These are phyloP conservation scores for Chiroxiphia lanceolata DNA, from an alignment of 2,797 vertebrate genomes.

Conservation along the genomic window DNA sequence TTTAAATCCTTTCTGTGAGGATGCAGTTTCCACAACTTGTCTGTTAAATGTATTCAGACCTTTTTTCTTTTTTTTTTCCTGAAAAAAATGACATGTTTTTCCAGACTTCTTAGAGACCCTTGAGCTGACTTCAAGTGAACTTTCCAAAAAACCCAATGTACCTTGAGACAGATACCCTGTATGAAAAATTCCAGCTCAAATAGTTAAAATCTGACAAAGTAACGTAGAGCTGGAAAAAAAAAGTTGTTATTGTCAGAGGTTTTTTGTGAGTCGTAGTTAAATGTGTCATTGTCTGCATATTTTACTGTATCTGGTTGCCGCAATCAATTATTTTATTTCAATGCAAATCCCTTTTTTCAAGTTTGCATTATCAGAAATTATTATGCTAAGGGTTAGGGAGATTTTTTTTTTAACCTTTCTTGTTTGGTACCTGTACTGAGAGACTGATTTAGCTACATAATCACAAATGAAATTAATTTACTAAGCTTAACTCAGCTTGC, in stretches of 20 bases:
- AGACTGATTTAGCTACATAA: slow-evolving; percentile 22
- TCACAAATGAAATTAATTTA: slow-evolving; percentile 37
- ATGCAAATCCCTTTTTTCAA: neutral
- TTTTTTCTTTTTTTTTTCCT: neutral
- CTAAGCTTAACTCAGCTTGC: slow-evolving; percentile 32
- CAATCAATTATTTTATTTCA: neutral
- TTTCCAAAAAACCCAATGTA: neutral
- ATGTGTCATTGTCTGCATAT: neutral
- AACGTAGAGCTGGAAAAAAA: neutral
- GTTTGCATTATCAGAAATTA: neutral
- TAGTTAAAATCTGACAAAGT: slow-evolving; percentile 24
- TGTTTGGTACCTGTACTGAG: neutral
- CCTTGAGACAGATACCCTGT: neutral
- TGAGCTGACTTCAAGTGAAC: neutral
- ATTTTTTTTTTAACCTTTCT: neutral
- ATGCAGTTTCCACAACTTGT: neutral
- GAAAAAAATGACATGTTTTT: slow-evolving; percentile 7
- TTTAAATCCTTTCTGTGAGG: neutral
- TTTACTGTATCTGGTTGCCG: neutral
- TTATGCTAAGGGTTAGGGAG: neutral
- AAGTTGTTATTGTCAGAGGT: neutral
- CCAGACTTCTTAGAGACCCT: neutral
- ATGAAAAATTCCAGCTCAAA: slow-evolving; percentile 5
- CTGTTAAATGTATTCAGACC: slow-evolving; percentile 5
- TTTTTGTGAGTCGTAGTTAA: neutral